A percentile compares a stretch with the other conserved stretches of the same genome.
These are phyloP conservation scores for Phylloscopus collybita DNA, from an alignment of 2,797 vertebrate species.

Conservation along the genomic window DNA sequence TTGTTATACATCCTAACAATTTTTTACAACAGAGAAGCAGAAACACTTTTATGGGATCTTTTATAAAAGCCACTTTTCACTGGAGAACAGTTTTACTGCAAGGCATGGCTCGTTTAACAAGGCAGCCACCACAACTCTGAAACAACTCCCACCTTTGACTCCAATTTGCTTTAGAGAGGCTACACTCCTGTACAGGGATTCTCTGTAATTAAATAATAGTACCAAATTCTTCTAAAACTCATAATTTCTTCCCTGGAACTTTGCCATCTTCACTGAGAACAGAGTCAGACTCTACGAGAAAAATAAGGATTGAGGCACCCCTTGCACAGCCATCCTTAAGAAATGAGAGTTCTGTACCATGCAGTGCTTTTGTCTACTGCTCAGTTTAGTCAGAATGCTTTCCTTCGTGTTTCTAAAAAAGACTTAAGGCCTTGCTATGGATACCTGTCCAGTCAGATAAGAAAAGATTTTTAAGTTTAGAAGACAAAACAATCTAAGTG, in stretches of 20 bases:
- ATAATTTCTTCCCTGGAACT: background rate
- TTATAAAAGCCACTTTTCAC: background rate
- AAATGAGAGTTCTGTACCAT: background rate
- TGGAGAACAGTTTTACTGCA: background rate
- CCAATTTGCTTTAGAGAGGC: background rate
- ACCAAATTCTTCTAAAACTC: background rate
- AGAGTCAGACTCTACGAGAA: background rate
- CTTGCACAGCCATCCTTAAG: background rate
- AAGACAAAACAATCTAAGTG: background rate
- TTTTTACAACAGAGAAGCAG: background rate
- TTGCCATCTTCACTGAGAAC: background rate
- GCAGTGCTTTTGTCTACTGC: background rate
- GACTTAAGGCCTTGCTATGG: background rate
- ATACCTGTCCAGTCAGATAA: background rate
- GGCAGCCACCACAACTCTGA: background rate
- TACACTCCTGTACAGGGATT: background rate
- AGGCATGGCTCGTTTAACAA: background rate
- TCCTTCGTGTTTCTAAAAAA: background rate
- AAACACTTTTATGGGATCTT: background rate
- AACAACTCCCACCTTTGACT: background rate
- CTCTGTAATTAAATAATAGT: background rate
- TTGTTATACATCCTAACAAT: background rate
- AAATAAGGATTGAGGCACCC: background rate
- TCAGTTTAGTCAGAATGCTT: background rate
- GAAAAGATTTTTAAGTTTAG: background rate